Evolutionary conservation across 2,888 invertebrate species (phyloP).

Genomic region (Nephrocerus scutellatus): DNA sequence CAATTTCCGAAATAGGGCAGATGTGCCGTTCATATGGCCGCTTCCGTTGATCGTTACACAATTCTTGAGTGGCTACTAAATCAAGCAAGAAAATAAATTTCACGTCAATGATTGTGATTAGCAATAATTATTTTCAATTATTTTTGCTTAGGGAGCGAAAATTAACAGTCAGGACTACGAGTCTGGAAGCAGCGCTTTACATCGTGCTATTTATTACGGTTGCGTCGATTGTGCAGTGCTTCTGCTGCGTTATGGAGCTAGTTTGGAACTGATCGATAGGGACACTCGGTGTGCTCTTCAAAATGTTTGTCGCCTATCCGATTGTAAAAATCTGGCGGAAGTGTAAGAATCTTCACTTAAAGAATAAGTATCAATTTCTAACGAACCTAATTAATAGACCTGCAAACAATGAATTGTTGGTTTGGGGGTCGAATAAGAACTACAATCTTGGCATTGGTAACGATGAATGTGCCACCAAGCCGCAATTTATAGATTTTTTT

Average conservation of each 20-base stretch:
- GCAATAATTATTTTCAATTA: neutral
- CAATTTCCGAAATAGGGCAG: conserved; percentile 53
- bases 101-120: neutral
- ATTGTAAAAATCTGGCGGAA: conserved; percentile 35
- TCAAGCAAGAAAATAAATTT: conserved; percentile 37
- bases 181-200: conserved; percentile 68
- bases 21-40: conserved; percentile 71
- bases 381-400: conserved; percentile 36
- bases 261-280: conserved; percentile 37
- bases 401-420: conserved; percentile 56
- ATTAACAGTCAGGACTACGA: conserved; percentile 40
- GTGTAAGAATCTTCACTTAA: conserved; percentile 39
- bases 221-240: conserved; percentile 67
- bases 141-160: conserved; percentile 32
- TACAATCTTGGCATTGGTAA: conserved; percentile 72
- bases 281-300: conserved; percentile 41
- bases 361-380: neutral
- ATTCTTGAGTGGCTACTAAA: conserved; percentile 69
- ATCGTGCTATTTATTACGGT: conserved; percentile 75
- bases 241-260: conserved; percentile 58
- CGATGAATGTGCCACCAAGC: conserved; percentile 56
- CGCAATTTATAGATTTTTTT: conserved; percentile 63
- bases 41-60: conserved; percentile 62
- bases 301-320: conserved; percentile 42
- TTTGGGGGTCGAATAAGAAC: conserved; percentile 82